Conservation (phyloP, 2,888 invertebrate genomes). For the Cosmia pyralina region DNA sequence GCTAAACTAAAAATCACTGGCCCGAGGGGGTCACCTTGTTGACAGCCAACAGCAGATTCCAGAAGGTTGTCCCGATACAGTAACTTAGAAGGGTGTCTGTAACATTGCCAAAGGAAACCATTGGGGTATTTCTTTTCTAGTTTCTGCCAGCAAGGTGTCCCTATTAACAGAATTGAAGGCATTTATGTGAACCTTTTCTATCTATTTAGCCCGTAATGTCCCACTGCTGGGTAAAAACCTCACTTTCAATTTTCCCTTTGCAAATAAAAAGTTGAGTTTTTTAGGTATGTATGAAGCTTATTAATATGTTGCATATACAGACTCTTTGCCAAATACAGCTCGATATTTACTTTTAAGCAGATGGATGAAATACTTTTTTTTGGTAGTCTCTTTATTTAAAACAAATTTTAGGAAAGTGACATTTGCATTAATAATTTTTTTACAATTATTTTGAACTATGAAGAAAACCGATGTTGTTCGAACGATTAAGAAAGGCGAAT, state of each 20-base stretch:
- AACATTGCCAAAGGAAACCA: too few species aligned
- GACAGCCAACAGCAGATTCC: too few species aligned
- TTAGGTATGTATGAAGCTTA: background rate
- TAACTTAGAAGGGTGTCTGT: too few species aligned
- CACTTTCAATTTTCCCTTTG: too few species aligned
- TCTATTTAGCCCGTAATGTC: too few species aligned
- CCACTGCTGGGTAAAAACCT: background rate
- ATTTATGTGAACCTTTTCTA: too few species aligned
- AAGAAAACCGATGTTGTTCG: conserved; percentile 70
- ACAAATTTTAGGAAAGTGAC: conserved; percentile 41
- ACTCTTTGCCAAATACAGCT: conserved; percentile 1
- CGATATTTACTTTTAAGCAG: background rate
- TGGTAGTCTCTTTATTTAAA: conserved; percentile 9
- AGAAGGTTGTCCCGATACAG: too few species aligned
- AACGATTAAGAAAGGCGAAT: conserved; percentile 70
- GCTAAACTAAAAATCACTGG: too few species aligned
- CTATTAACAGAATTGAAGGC: too few species aligned
- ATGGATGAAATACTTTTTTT: conserved; percentile 11
- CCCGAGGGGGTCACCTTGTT: too few species aligned
- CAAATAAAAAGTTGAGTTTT: background rate
- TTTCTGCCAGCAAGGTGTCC: too few species aligned
- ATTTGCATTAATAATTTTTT: conserved; percentile 31
- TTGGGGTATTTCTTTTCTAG: too few species aligned
- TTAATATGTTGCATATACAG: background rate
- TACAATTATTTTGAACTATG: conserved; percentile 63